Evolutionary conservation across 2,888 invertebrate genomes (phyloP), one percentile per base, ranked within the genome.

Genomic region (Plemyria rubiginata): DNA sequence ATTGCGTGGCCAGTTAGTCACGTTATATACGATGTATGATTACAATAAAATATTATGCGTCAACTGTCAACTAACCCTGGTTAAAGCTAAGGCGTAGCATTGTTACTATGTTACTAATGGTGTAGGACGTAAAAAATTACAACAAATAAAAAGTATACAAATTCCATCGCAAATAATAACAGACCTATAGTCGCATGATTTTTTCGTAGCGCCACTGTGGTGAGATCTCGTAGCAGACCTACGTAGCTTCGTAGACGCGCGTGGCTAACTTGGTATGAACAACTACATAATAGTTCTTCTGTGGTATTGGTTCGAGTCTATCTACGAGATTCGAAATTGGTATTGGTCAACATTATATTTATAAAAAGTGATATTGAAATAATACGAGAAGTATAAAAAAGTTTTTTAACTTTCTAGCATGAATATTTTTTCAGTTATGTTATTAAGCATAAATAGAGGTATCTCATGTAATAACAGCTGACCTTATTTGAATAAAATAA

Each of bases 1-100:
- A 8, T 69, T 59, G 65, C 69, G 65, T 69, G 69, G 65, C 41
- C 12, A 32, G 53, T 59, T 53, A 32, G 45, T 45, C 54, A 58
- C 58, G 52, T 29, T 60, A n/a, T n/a, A n/a, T n/a, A n/a, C n/a
- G n/a, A n/a, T n/a, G n/a, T 32, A 52, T 40, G 49, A 55, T 57
- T 57, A 54, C 36, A 64, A 54, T 54, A 53, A 62, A 65, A 52
- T 65, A 60, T 57, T 54, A 63, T 58, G 55, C 60, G 54, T 65
- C 60, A 63, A 1, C 28, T 40, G 55, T 52, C 55, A 51, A 55
- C 46, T 56, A 13, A 9, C 46, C 50, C 11, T 50, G 11, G 36
- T 22, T 22, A 22, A 22, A 22, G 22, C 3, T 22, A 22, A 2
- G 22, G 22, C 22, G 22, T 36, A 43, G 15, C 43, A 15, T 43